Base-by-base conservation (phyloP, 1,140 invertebrate species). In the Colletes latitarsis region DNA sequence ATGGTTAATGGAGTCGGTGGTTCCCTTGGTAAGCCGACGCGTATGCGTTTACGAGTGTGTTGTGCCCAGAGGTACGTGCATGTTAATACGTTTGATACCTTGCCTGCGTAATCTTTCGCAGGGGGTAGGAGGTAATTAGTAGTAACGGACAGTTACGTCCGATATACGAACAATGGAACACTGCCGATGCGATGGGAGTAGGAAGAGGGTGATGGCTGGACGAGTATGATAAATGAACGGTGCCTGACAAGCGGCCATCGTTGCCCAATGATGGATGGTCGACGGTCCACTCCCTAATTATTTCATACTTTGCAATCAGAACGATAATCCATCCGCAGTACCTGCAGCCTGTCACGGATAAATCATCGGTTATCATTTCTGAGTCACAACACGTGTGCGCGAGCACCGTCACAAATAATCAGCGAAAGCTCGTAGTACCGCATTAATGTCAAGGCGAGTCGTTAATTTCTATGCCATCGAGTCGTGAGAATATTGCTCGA, bases 301-400 rank as follows among this genome's bases (percentile, higher is more conserved):
- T 94, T 94, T 94, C 93, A 94, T 94, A 94, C 92, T 93, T 93
- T 93, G 92, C 92, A 92, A 94, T 93, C 93, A 91, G 92, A 91
- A 91, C 90, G 92, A 92, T 93, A 93, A 93, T 93, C 93, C 92
- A 93, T 93, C 89, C 91, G 88, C 86, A 84, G 88, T 90, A 88
- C 85, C 91, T 91, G 86, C 89, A 87, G 90, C 90, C 90, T 92
- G 92, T 92, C 92, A 89, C 86, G 88, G 92, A 93, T 93, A 93
- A 93, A 93, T 93, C 92, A 93, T 88, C 88, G 88, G 91, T 91
- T 90, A 92, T 91, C 91, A 90, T 88, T 90, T 79, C 86, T 81
- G 85, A 86, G 82, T 87, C 83, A 83, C 80, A 83, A 88, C 87
- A 89, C 85, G 88, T 88, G 87, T 83, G 85, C 71, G 66, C 77